A percentile compares a stretch with the other conserved stretches of the same genome.
Conservation (phyloP, 2,888 invertebrate genomes). For the Homarus gammarus region DNA sequence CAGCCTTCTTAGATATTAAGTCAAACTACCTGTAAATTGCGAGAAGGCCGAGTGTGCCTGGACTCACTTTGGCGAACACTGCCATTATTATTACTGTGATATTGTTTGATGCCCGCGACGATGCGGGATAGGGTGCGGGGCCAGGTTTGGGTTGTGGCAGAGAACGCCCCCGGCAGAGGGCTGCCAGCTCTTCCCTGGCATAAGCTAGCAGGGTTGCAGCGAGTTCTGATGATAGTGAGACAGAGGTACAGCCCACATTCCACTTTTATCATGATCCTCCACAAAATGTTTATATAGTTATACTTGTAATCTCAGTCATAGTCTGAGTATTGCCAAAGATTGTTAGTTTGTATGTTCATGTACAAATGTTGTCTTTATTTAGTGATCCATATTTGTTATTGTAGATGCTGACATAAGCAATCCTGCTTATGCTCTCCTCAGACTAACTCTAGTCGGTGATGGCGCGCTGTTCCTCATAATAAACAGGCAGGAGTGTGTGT, state of each 20-base stretch:
- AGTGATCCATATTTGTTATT: constrained; percentile 67
- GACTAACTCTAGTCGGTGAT: constrained; percentile 72
- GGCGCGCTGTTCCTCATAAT: constrained; percentile 60
- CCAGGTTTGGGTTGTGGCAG: constrained; percentile 74
- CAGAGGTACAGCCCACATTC: constrained; percentile 72
- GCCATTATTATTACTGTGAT: constrained; percentile 73
- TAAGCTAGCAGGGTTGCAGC: constrained; percentile 57
- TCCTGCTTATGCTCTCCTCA: constrained; percentile 63
- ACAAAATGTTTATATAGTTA: constrained; percentile 67
- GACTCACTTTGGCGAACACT: constrained; percentile 70
- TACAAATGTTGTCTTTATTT: constrained; percentile 73
- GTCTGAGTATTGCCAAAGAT: constrained; percentile 73
- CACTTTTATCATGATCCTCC: constrained; percentile 64
- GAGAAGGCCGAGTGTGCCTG: constrained; percentile 60
- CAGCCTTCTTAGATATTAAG: constrained; percentile 65
- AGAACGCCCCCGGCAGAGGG: constrained; percentile 72
- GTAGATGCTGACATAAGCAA: constrained; percentile 59
- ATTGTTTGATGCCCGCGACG: constrained; percentile 53
- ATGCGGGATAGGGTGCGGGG: constrained; percentile 58
- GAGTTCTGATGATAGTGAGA: constrained; percentile 58
- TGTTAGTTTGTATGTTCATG: constrained; percentile 74
- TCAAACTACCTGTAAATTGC: constrained; percentile 45
- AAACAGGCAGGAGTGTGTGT: constrained; percentile 37
- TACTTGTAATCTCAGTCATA: constrained; percentile 70
- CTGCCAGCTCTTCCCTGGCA: constrained; percentile 69